Percentiles rank a stretch among this genome's conserved stretches.
Evolutionary conservation across 2,797 vertebrate genomes (phyloP).

Genomic region (Cyclopterus lumpus): DNA sequence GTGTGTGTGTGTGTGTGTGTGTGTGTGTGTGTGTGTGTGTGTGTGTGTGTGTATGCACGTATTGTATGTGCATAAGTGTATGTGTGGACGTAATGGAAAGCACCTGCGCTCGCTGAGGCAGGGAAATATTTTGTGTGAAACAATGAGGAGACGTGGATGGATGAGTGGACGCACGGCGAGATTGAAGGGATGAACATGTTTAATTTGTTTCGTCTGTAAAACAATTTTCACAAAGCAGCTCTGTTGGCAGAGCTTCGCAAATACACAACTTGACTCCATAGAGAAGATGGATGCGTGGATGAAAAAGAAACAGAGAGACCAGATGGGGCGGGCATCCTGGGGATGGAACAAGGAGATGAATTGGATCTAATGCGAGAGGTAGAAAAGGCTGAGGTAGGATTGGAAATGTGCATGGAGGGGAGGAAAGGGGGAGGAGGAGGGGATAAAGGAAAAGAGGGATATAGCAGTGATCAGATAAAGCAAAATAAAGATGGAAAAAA

Average conservation of each 20-base stretch:
- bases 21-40: constrained; percentile 14
- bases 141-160: constrained; percentile 54
- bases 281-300: background rate
- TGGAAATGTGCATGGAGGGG: constrained; percentile 35
- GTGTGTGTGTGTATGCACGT: constrained; percentile 26
- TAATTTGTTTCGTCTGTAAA: constrained; percentile 19
- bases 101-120: constrained; percentile 67
- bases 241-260: constrained; percentile 27
- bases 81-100: constrained; percentile 73
- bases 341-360: constrained; percentile 55
- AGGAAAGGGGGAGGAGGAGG: constrained; percentile 20
- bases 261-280: constrained; percentile 16
- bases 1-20: constrained; percentile 36
- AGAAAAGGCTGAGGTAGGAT: constrained; percentile 39
- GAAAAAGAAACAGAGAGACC: background rate
- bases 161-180: constrained; percentile 40
- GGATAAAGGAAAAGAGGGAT: constrained; percentile 53
- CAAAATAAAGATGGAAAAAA: constrained; percentile 58
- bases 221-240: constrained; percentile 27
- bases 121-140: constrained; percentile 70
- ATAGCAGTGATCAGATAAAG: constrained; percentile 55
- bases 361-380: constrained; percentile 23
- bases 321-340: constrained; percentile 20
- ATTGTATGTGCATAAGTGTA: constrained; percentile 30
- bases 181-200: constrained; percentile 28